Evolutionary conservation across 1,140 invertebrate species (phyloP), one percentile per base, ranked within the genome.

Genomic region (Lithobius niger): DNA sequence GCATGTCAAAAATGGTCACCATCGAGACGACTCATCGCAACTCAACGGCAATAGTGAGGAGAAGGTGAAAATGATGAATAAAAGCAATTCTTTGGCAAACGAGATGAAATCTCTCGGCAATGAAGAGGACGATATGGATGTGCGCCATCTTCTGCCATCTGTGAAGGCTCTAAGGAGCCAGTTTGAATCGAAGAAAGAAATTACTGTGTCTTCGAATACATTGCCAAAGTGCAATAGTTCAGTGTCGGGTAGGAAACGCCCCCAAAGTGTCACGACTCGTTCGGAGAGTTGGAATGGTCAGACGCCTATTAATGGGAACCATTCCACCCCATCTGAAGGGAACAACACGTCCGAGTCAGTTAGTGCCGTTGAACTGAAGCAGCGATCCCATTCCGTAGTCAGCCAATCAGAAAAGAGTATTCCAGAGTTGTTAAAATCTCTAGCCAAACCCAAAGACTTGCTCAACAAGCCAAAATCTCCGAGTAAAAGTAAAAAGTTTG

Each of bases 131-230:
- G 25, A 50, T 4, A 50, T 26, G 21, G 21, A 27, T 15, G 19
- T 19, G 21, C 10, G 22, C 6, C 43, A 19, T 19, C 4, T 65
- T 43, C 60, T 66, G 22, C 65, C 65, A 4, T 66, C 64, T 0
- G 65, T 67, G 15, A 64, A 64, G 45, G 62, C 60, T 13, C 53
- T 67, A 0, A 57, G 65, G 55, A 63, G 58, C 44, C 64, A 66
- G 31, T 67, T 67, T 53, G 65, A 44, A 45, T 15, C 42, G 18
- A 48, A 53, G n/a, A n/a, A n/a, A 50, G 19, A 40, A 25, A 31
- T 26, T 28, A 25, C 27, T 18, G 49, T n/a, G 43, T 24, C 16
- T 22, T 36, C 45, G 42, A 56, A 44, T 36, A n/a, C 27, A 16
- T 21, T 21, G 25, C 19, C 25, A 6, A 19, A 28, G 6, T 52